Evolutionary conservation across 2,888 invertebrate species (phyloP), one percentile per base, ranked within the genome.

Genomic region (Monopis laevigella): DNA sequence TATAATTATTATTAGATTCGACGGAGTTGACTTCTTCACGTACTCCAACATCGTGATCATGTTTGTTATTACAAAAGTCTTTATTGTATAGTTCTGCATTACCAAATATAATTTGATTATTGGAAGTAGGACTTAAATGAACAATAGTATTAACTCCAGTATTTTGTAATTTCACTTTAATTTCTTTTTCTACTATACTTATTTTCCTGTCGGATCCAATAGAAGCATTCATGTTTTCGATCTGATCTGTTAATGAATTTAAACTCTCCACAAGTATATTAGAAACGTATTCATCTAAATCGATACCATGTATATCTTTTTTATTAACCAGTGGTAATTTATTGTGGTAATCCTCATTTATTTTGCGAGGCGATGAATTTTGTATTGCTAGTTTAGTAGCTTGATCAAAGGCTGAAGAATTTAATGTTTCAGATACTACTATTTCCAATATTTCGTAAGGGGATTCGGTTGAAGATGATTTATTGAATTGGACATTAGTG

Each of bases 281-380:
- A 2, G 82, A 82, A 11, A 83, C 82, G 49, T 81, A 82, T 48
- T 75, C 70, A 51, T 83, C 82, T 14, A 82, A 65, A 48, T 78
- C 67, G 27, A 71, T 53, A 40, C 59, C 62, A n/a, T 47, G 49
- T 7, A 44, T 18, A 3, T 29, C 24, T 40, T 29, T 40, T 18
- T 29, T 21, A 12, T 29, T 28, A 29, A 11, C 17, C 14, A 28
- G 11, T n/a, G 40, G 28, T 12, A 28, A n/a, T 17, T n/a, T n/a
- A 17, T 16, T 8, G 16, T 21, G 2, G 13, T 7, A n/a, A 2
- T 36, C 36, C 2, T 3, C n/a, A 10, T 10, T 24, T 7, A 24
- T 24, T 2, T 16, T 16, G 24, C 14, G 14, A 10, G 11, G 17
- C 12, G 27, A 14, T 5, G 16, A 13, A 13, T 32, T 13, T 18